Conservation (phyloP, 1,140 invertebrate genomes). For the Aradophagus sp. region DNA sequence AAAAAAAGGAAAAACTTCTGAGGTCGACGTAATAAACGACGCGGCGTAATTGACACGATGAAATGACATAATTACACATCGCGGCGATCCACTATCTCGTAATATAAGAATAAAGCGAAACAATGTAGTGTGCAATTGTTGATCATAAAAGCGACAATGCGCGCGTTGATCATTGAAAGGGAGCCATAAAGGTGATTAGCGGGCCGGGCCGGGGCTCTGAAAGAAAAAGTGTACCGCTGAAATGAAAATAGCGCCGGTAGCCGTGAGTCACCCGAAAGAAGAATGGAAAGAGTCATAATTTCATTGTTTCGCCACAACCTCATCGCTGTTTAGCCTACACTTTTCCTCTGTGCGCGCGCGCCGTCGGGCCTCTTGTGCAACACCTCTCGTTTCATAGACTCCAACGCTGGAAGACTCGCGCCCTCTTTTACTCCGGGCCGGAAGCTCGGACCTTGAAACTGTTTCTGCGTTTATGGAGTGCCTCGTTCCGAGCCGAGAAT, state of each 20-base stretch:
- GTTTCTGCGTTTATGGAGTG: constrained; percentile 44
- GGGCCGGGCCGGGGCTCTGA: constrained; percentile 20
- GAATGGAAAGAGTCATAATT: constrained; percentile 55
- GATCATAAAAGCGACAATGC: constrained; percentile 8
- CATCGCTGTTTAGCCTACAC: constrained; percentile 58
- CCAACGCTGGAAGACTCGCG: constrained; percentile 52
- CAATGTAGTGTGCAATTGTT: constrained; percentile 11
- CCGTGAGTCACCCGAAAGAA: constrained; percentile 51
- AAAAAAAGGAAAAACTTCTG: too few species aligned
- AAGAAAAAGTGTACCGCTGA: constrained; percentile 41
- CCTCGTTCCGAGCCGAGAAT: constrained; percentile 34
- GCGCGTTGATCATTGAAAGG: constrained; percentile 14
- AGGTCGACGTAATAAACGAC: too few species aligned
- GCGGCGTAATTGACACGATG: too few species aligned
- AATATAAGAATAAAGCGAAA: constrained; percentile 17
- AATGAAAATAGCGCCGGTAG: constrained; percentile 45
- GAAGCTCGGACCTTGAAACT: constrained; percentile 54
- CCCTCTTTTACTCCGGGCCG: constrained; percentile 49
- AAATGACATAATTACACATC: too few species aligned
- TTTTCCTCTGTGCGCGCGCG: constrained; percentile 52
- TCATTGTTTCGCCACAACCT: constrained; percentile 55
- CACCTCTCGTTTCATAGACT: constrained; percentile 49
- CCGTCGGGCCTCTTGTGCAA: constrained; percentile 51
- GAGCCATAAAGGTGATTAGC: constrained; percentile 32
- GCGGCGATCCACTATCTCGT: too few species aligned